These are phyloP conservation scores for Patella ulyssiponensis DNA, from an alignment of 2,888 invertebrate genomes.

Conservation along the genomic window DNA sequence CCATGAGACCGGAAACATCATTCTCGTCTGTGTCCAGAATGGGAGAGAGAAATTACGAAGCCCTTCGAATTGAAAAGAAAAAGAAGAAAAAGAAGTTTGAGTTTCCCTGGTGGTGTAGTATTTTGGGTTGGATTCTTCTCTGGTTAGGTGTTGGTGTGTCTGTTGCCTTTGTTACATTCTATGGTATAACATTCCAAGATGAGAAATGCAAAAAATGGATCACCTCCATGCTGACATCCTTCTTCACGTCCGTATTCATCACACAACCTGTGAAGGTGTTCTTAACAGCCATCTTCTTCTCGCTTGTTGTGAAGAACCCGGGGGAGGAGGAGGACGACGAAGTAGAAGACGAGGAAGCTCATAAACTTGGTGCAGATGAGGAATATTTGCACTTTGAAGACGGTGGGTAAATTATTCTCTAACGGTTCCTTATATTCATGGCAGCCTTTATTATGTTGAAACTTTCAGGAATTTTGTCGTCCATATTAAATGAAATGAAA, in stretches of 20 bases:
- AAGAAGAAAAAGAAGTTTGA: slow-evolving; percentile 62
- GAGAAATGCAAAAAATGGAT: slow-evolving; percentile 74
- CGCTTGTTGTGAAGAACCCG: slow-evolving; percentile 68
- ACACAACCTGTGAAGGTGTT: slow-evolving; percentile 74
- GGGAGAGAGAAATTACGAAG: background rate
- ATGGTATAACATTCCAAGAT: slow-evolving; percentile 74
- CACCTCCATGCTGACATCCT: slow-evolving; percentile 73
- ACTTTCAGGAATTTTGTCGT: too few relatives aligned
- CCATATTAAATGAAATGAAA: too few relatives aligned
- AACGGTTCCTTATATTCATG: too few relatives aligned
- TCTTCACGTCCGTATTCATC: slow-evolving; percentile 73
- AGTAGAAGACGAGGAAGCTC: slow-evolving; percentile 69
- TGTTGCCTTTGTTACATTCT: slow-evolving; percentile 72
- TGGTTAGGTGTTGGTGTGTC: slow-evolving; percentile 67
- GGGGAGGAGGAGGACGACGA: slow-evolving; percentile 63
- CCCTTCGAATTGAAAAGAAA: slow-evolving; percentile 10
- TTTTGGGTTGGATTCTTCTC: slow-evolving; percentile 73
- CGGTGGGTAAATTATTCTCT: slow-evolving; percentile 22
- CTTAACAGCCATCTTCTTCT: slow-evolving; percentile 69
- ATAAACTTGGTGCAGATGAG: slow-evolving; percentile 65
- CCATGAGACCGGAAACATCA: slow-evolving; percentile 34
- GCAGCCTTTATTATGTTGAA: too few relatives aligned
- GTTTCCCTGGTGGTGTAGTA: slow-evolving; percentile 69
- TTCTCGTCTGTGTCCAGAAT: slow-evolving; percentile 28
- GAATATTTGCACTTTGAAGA: slow-evolving; percentile 64